Base-by-base conservation (phyloP, 2,113 vertebrate species). In the Ictidomys tridecemlineatus region DNA sequence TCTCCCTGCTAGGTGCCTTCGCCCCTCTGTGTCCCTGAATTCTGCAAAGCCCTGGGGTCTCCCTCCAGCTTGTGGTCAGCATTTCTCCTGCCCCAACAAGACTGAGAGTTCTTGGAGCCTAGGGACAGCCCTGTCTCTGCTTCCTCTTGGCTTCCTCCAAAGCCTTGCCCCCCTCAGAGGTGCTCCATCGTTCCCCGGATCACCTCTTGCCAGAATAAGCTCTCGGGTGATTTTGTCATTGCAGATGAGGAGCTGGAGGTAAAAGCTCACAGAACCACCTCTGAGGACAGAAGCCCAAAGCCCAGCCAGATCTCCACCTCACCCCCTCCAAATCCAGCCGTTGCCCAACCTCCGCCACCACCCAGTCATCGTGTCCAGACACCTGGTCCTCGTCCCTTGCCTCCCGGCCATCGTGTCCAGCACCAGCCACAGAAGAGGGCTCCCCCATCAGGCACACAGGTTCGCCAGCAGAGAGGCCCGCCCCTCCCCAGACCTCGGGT, bases 401-500 rank as follows among this genome's bases (percentile, higher is more conserved):
- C 91, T 84, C 65, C 91, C 0, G 85, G 78, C 32, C 91, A 93
- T 80, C 97, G 84, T 0, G 72, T 2, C 61, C 97, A 93, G 39
- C 88, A 92, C 13, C 95, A 73, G 42, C 85, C 76, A 5, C 96
- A 78, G 80, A 98, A 53, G 85, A 98, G 83, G 51, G 45, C 90
- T 24, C 84, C 89, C 8, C 4, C 76, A 0, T 61, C 79, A 0
- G 90, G 92, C 34, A 51, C 90, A 3, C 97, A 97, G 10, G 76
- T 12, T 32, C 80, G 72, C 53, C 97, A 92, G 45, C 98, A 98
- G 69, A 98, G 86, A 78, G 98, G 98, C 24, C 98, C 97, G 11
- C 98, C 98, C 8, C 95, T 98, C 22, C 98, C 98, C 67, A 97
- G 94, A 82, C 98, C 98, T 45, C 94, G 98, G 11, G 94, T 94